Evolutionary conservation across 2,113 vertebrate genomes (phyloP).

Genomic region (Paratilapia polleni): DNA sequence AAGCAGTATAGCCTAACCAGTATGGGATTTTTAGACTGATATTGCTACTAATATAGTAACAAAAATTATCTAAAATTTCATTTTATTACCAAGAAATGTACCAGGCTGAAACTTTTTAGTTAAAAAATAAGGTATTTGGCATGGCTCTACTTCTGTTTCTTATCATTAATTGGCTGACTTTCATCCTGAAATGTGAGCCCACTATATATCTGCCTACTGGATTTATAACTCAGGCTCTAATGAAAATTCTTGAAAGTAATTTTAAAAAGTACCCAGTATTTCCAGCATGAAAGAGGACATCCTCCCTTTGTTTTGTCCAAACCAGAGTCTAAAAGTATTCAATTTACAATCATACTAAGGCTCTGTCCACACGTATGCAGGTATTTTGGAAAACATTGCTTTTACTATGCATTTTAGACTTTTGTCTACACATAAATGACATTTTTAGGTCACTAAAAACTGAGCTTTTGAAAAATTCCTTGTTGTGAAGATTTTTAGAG

Average conservation of each 20-base stretch:
- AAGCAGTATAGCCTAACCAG: no score
- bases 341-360: neutral
- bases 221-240: neutral
- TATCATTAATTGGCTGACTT: neutral
- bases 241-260: neutral
- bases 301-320: neutral
- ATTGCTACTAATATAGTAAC: no score
- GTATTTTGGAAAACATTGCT: neutral
- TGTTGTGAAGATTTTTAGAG: neutral
- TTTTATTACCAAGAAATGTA: neutral
- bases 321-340: neutral
- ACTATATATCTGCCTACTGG: neutral
- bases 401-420: neutral
- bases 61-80: neutral
- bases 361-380: neutral
- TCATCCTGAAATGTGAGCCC: neutral
- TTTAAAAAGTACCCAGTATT: neutral
- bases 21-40: neutral
- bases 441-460: neutral
- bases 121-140: rapidly evolving
- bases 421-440: neutral
- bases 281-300: neutral
- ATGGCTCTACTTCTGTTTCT: neutral
- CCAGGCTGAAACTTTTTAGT: rapidly evolving
- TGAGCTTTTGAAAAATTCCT: neutral